Conservation (phyloP, 1,140 invertebrate species). For the Drosophila simulans region DNA sequence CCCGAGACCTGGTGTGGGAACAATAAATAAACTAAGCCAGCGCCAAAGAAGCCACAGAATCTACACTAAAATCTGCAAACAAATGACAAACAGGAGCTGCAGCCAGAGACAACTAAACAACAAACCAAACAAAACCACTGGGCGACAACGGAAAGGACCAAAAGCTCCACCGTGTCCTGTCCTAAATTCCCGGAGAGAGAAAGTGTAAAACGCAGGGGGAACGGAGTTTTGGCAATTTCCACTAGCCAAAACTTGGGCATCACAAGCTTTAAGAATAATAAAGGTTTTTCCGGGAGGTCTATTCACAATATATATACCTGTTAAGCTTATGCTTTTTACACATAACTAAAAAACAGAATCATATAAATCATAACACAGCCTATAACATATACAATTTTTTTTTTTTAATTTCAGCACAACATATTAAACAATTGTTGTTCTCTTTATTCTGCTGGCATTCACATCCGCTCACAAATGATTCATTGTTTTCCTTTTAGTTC, state of each 20-base stretch:
- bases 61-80: constrained; percentile 81
- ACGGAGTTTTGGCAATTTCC: constrained; percentile 38
- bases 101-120: constrained; percentile 73
- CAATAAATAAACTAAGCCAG: constrained; percentile 81
- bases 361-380: too few species aligned
- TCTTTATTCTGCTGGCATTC: too few species aligned
- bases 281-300: constrained; percentile 21
- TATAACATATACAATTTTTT: too few species aligned
- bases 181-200: constrained; percentile 18
- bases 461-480: too few species aligned
- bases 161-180: constrained; percentile 12
- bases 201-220: constrained; percentile 18
- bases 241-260: constrained; percentile 13
- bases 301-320: not conserved
- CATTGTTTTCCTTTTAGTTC: too few species aligned
- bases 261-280: constrained; percentile 22
- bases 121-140: constrained; percentile 62
- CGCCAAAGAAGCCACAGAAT: constrained; percentile 79
- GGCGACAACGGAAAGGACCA: constrained; percentile 37
- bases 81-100: constrained; percentile 79
- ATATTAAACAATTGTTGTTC: too few species aligned
- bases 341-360: too few species aligned
- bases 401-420: too few species aligned
- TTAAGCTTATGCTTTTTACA: not conserved
- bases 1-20: constrained; percentile 29